A percentile compares a stretch with the other conserved stretches of the same genome.
phyloP scores from a whole-genome alignment of 2,888 invertebrate species.

The Cataglyphis cursor region DNA sequence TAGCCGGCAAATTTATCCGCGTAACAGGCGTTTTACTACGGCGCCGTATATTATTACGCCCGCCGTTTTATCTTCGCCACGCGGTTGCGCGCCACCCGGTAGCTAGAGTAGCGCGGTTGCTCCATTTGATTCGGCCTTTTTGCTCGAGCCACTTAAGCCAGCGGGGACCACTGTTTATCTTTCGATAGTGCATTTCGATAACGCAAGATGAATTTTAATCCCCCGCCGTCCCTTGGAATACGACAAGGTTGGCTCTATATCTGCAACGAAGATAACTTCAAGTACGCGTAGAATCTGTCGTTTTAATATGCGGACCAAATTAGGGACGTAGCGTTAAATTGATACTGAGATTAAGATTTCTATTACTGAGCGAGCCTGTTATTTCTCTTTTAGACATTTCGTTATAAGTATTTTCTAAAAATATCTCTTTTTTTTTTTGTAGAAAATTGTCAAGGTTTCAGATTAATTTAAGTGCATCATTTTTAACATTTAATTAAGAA shows the following conservation, averaged over 20 bases:
- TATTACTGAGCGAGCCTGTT: background rate
- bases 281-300: conserved; percentile 23
- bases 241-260: background rate
- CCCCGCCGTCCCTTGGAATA: background rate
- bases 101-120: conserved; percentile 47
- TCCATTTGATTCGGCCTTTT: conserved; percentile 33
- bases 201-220: conserved; percentile 35
- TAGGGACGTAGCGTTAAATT: background rate
- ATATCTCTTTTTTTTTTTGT: background rate
- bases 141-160: background rate
- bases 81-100: conserved; percentile 27
- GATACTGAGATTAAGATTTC: conserved; percentile 33
- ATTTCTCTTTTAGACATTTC: background rate
- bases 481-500: background rate
- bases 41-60: conserved; percentile 69
- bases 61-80: conserved; percentile 52
- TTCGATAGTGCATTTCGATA: conserved; percentile 44
- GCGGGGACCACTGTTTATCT: conserved; percentile 24
- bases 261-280: conserved; percentile 6
- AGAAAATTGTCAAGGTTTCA: background rate
- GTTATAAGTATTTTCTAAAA: background rate
- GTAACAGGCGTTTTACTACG: conserved; percentile 72
- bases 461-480: background rate
- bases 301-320: conserved; percentile 14
- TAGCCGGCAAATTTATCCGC: conserved; percentile 72